These are phyloP conservation scores for Dynastes maya DNA, from an alignment of 2,888 invertebrate species.

Conservation along the genomic window DNA sequence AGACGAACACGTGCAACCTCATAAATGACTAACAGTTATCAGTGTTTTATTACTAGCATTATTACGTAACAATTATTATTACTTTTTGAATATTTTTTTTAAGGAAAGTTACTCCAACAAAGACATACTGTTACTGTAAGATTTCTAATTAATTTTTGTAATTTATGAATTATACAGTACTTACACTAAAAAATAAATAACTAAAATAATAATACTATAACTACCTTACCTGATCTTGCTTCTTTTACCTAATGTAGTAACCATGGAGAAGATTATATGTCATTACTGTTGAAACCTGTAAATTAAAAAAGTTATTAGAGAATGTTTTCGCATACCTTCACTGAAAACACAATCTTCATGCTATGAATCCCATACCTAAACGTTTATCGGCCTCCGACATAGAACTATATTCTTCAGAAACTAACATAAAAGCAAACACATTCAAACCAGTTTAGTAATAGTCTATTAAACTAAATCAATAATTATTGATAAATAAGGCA, in stretches of 20 bases:
- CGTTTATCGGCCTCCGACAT: neutral
- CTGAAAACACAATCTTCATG: neutral
- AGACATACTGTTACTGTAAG: too few relatives aligned
- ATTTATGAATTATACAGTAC: too few relatives aligned
- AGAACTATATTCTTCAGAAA: neutral
- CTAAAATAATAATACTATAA: neutral
- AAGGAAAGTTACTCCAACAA: too few relatives aligned
- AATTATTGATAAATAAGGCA: neutral
- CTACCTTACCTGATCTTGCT: slow-evolving; percentile 15
- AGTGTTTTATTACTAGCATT: too few relatives aligned
- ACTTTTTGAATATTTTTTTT: too few relatives aligned
- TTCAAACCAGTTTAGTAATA: neutral
- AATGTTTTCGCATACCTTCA: neutral
- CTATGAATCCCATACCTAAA: slow-evolving; percentile 10
- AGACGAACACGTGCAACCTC: too few relatives aligned
- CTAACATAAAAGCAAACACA: slow-evolving; percentile 14
- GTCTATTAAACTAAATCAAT: neutral
- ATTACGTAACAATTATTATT: too few relatives aligned
- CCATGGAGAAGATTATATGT: slow-evolving; percentile 7
- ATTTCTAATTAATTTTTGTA: too few relatives aligned
- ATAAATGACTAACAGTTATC: too few relatives aligned
- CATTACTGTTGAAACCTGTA: slow-evolving; percentile 34
- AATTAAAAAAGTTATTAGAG: slow-evolving; percentile 29
- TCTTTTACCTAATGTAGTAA: slow-evolving; percentile 18
- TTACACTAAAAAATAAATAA: too few relatives aligned